A percentile compares a stretch with the other conserved stretches of the same genome.
Evolutionary conservation across 2,113 vertebrate genomes (phyloP).

Genomic region (Rhabdornis inornatus): DNA sequence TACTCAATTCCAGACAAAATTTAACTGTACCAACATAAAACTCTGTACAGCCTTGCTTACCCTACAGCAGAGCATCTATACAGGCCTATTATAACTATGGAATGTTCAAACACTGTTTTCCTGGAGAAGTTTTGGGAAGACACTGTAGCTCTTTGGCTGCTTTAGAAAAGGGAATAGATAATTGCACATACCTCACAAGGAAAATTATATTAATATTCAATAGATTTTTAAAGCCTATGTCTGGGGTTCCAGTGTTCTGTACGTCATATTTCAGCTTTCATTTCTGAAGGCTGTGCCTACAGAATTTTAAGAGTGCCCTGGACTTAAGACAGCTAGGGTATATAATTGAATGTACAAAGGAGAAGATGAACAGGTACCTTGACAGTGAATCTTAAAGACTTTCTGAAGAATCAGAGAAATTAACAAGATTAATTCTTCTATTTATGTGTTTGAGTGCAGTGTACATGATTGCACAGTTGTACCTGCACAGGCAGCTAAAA

Average conservation of each 20-base stretch:
- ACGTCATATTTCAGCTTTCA: background rate
- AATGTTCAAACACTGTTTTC: background rate
- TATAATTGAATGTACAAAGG: background rate
- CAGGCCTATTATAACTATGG: background rate
- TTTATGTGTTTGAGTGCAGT: background rate
- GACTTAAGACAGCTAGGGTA: background rate
- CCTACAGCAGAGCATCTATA: background rate
- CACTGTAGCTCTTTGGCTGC: background rate
- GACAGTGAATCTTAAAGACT: background rate
- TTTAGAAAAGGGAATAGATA: background rate
- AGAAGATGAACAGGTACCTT: background rate
- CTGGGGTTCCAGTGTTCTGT: background rate
- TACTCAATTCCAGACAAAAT: background rate
- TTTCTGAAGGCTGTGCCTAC: background rate
- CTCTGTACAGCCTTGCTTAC: background rate
- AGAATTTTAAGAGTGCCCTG: background rate
- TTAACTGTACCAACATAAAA: background rate
- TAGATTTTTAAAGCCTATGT: background rate
- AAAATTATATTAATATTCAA: background rate
- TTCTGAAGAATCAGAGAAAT: background rate
- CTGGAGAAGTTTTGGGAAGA: background rate
- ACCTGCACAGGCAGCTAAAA: background rate
- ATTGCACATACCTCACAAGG: background rate
- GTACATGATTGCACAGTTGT: accelerated
- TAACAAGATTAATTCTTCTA: background rate